A percentile compares a stretch with the other conserved stretches of the same genome.
Evolutionary conservation across 2,888 invertebrate genomes (phyloP).

Genomic region (Pammene aurita): DNA sequence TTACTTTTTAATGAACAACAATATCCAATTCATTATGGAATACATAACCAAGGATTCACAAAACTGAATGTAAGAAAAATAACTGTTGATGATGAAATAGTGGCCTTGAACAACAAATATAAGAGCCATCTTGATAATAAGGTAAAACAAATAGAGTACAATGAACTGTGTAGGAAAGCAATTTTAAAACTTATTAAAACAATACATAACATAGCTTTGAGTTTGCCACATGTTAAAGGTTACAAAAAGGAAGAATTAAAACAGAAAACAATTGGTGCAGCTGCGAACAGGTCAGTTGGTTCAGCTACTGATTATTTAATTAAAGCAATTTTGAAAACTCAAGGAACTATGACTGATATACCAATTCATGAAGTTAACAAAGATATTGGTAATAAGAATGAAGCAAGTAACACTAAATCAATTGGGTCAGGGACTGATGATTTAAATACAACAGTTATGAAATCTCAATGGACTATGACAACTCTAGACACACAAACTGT

Average conservation of each 20-base stretch:
- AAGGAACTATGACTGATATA: not conserved
- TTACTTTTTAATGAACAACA: constrained; percentile 26
- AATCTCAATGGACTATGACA: not conserved
- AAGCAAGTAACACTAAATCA: too few species aligned
- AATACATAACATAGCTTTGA: not conserved
- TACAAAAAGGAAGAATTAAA: not conserved
- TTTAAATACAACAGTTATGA: not conserved
- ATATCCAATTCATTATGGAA: constrained; percentile 9
- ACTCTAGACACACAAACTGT: not conserved
- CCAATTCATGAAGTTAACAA: too few species aligned
- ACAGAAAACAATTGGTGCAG: not conserved
- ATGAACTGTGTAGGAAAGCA: not conserved
- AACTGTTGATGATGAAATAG: not conserved
- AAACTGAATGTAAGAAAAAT: constrained; percentile 17
- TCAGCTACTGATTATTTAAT: not conserved
- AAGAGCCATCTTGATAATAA: not conserved
- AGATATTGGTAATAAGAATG: too few species aligned
- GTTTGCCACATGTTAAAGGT: not conserved
- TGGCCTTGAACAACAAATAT: not conserved
- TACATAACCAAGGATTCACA: constrained; percentile 6
- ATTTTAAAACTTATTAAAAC: not conserved
- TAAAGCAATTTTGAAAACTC: not conserved
- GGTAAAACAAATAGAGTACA: not conserved
- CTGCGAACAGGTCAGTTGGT: not conserved
- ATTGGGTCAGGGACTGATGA: not conserved